Conservation (phyloP, 2,797 vertebrate genomes). For the Myripristis murdjan region DNA sequence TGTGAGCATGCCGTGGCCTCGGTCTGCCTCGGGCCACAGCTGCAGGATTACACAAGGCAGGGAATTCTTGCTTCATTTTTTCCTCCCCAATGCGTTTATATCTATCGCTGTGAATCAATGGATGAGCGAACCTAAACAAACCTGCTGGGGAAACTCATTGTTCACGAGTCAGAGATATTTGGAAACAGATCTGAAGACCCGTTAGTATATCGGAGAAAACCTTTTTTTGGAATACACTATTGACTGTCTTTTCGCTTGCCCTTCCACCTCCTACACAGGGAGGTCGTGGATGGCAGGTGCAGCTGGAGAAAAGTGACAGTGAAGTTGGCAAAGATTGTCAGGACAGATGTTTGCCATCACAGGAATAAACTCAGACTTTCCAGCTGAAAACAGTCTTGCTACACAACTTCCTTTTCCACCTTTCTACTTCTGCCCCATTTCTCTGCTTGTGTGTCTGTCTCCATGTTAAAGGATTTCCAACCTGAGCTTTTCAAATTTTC, state of each 20-base stretch:
- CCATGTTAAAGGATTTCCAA: neutral
- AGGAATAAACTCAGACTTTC: no score
- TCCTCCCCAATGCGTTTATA: conserved; percentile 33
- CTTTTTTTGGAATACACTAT: no score
- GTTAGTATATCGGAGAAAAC: no score
- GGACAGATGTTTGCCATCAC: no score
- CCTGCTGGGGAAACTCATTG: conserved; percentile 1
- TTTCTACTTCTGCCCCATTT: neutral
- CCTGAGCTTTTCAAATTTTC: no score
- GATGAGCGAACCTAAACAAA: conserved; percentile 29
- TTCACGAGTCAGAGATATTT: conserved; percentile 6
- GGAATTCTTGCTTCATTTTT: conserved; percentile 21
- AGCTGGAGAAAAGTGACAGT: no score
- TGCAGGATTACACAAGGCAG: conserved; percentile 44
- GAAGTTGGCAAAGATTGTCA: no score
- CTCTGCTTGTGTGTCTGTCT: conserved; percentile 10
- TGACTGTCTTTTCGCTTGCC: no score
- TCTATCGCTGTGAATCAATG: conserved; percentile 23
- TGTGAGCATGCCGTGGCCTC: conserved; percentile 50
- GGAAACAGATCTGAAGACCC: conserved; percentile 18
- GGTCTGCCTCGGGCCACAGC: conserved; percentile 48
- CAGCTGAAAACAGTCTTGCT: no score
- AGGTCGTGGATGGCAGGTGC: no score
- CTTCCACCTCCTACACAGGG: no score
- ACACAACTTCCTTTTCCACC: neutral